Conservation (phyloP, 2,113 vertebrate genomes). For the Phasianus colchicus region DNA sequence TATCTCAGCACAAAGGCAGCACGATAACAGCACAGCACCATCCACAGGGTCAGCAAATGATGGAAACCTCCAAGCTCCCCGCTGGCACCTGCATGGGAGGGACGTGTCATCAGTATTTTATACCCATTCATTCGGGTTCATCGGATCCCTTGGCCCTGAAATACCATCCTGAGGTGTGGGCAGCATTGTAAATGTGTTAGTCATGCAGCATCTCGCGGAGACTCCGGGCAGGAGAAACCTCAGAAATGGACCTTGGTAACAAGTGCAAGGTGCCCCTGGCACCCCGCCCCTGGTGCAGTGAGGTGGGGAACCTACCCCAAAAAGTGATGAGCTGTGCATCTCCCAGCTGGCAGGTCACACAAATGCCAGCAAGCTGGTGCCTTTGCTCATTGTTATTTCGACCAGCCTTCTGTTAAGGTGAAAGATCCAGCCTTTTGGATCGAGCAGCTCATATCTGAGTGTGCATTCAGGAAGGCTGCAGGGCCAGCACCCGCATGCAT, state of each 20-base stretch:
- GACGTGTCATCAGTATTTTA: accelerated
- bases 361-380: not conserved
- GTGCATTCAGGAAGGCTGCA: not conserved
- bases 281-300: no score
- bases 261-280: accelerated
- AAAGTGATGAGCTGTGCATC: not conserved
- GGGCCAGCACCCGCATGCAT: not conserved
- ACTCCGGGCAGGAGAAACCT: not conserved
- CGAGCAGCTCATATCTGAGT: not conserved
- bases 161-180: not conserved
- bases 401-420: not conserved
- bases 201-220: not conserved
- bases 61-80: not conserved
- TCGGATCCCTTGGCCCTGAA: not conserved
- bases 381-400: not conserved
- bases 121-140: not conserved
- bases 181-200: not conserved
- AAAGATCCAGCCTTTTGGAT: not conserved
- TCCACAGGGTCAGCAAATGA: not conserved
- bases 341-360: not conserved
- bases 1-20: not conserved
- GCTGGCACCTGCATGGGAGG: not conserved
- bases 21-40: not conserved
- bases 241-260: not conserved
- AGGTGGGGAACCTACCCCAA: not conserved